Conservation (phyloP, 1,140 invertebrate genomes). For the Plodia interpunctella region DNA sequence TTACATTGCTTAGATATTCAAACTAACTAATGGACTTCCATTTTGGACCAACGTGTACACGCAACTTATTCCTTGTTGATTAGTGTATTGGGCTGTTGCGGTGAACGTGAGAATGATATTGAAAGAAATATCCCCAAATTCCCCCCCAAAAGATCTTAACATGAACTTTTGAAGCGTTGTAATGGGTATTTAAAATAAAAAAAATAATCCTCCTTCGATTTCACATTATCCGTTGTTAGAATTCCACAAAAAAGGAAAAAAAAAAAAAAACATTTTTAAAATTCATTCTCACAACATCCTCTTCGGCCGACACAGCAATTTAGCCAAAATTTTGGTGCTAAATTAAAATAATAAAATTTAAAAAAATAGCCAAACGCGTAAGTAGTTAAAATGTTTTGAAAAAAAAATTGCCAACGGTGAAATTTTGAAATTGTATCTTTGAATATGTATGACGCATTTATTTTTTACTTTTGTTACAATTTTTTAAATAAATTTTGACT, state of each 20-base stretch:
- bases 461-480: no score
- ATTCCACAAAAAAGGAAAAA: no score
- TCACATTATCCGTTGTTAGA: no score
- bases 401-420: background rate
- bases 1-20: no score
- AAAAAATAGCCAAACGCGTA: constrained; percentile 15
- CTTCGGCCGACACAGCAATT: constrained; percentile 7
- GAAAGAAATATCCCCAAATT: background rate
- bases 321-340: constrained; percentile 21
- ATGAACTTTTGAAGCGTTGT: background rate
- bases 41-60: no score
- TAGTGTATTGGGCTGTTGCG: background rate
- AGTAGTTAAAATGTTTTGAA: constrained; percentile 5
- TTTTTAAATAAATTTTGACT: no score
- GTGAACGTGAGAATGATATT: background rate
- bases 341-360: constrained; percentile 20
- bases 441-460: background rate
- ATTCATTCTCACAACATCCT: constrained; percentile 5
- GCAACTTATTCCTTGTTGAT: background rate
- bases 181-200: no score
- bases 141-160: no score
- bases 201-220: no score
- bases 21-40: no score
- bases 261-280: background rate
- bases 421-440: background rate